Percentiles rank a stretch among this genome's conserved stretches.
phyloP scores from a whole-genome alignment of 2,113 vertebrate species.

The Cyphomyrus plagiostoma region DNA sequence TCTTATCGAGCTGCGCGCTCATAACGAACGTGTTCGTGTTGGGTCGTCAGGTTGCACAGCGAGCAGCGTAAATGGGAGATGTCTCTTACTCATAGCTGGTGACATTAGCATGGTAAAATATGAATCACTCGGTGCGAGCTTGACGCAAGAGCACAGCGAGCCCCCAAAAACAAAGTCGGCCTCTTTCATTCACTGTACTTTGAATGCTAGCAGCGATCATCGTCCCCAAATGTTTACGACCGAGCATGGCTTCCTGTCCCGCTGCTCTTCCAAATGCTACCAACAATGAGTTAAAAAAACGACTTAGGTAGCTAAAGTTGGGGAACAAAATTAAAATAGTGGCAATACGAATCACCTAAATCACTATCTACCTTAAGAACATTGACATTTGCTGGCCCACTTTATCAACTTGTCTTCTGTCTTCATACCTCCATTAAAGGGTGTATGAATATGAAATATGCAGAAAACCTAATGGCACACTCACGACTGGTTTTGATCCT shows the following conservation, averaged over 20 bases:
- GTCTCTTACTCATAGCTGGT: constrained; percentile 4
- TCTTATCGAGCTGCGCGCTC: background rate
- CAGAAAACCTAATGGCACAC: background rate
- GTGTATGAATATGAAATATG: background rate
- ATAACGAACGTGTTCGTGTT: background rate
- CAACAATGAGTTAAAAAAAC: background rate
- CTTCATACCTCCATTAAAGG: background rate
- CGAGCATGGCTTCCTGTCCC: background rate
- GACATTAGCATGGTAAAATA: background rate
- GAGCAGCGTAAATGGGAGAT: background rate
- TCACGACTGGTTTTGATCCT: background rate
- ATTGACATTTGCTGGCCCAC: background rate
- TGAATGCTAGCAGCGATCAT: background rate
- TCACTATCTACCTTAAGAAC: background rate
- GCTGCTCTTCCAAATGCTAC: background rate
- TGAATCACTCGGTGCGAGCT: constrained; percentile 6
- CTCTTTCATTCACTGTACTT: constrained; percentile 10
- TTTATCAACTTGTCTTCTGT: background rate
- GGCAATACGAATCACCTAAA: background rate
- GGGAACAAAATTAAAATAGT: background rate
- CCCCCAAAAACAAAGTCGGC: constrained; percentile 16
- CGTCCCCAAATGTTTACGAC: background rate
- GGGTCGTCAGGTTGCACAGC: background rate
- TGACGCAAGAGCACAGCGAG: background rate
- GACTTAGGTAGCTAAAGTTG: background rate